Base-by-base conservation (phyloP, 1,140 invertebrate species). In the Aphaenogaster ashmeadi region DNA sequence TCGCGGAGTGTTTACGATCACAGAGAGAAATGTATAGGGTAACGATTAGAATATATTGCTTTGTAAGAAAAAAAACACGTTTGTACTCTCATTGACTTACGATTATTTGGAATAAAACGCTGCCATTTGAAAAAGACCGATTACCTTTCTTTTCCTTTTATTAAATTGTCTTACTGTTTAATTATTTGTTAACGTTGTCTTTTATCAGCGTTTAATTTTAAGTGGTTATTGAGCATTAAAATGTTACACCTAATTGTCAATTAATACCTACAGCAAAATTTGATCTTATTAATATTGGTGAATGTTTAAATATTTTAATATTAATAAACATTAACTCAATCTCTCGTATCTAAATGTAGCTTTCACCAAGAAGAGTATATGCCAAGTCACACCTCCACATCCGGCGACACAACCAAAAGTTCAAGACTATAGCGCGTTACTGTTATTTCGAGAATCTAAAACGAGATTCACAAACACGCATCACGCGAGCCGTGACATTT, bases 31-130 rank as follows among this genome's bases (percentile, higher is more conserved):
- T 47, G 56, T 66, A 78, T 84, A 89, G 88, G 50, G 77, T 90
- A 87, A 87, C 38, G 33, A 75, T 77, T 77, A 41, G 33, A 89
- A 56, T 54, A 44, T 83, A 90, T 58, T 60, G 87, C 56, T 90
- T 87, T 71, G 50, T 50, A 47, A 58, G 33, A 71, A 27, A 21
- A 21, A 86, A 66, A 71, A 47, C 50, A 81, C n/a, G 11, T 87
- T 87, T 87, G 47, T 71, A 87, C 15, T 90, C 33, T 89, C 52
- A 77, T 74, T 33, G 44, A 89, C 27, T 60, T 50, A 50, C 47
- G 21, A 69, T 71, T 44, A 52, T 86, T 54, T 66, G 3, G 58
- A 90, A 91, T 91, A 90, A 91, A 91, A 72, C 41, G 54, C 56
- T 91, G 90, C 87, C 89, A 91, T 91, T 86, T 88, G 11, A 56